Conservation (phyloP, 2,888 invertebrate genomes). For the Pandemis cinnamomeana region DNA sequence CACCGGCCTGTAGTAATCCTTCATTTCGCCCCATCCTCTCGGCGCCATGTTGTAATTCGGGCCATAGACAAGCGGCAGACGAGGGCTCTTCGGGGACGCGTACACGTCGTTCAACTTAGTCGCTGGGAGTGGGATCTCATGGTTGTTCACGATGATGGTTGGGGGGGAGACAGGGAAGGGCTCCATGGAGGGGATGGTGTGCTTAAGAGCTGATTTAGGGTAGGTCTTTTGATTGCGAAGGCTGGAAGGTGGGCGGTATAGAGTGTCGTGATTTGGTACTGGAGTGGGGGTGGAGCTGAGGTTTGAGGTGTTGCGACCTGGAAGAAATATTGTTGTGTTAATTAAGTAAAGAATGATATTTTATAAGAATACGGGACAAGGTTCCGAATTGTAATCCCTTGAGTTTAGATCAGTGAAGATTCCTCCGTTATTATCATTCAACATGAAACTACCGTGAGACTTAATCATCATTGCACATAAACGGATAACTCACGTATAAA, state of each 20-base stretch:
- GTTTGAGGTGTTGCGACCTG: conserved; percentile 82
- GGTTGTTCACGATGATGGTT: conserved; percentile 63
- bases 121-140: conserved; percentile 72
- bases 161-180: conserved; percentile 77
- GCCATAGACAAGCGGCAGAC: conserved; percentile 72
- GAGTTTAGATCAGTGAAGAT: too few species aligned
- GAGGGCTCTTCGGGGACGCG: conserved; percentile 74
- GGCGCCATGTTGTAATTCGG: conserved; percentile 93
- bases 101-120: conserved; percentile 80
- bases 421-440: too few species aligned
- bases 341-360: neutral
- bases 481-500: too few species aligned
- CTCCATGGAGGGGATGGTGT: conserved; percentile 77
- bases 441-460: too few species aligned
- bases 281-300: conserved; percentile 75
- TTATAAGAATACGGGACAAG: too few species aligned
- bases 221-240: conserved; percentile 78
- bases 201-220: conserved; percentile 76
- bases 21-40: conserved; percentile 90
- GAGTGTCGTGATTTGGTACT: conserved; percentile 77
- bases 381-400: too few species aligned
- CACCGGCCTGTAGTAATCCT: conserved; percentile 89
- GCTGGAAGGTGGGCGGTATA: conserved; percentile 81
- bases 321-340: conserved; percentile 43
- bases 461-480: too few species aligned